Conservation (phyloP, 1,140 invertebrate species). For the Cryptotermes secundus region DNA sequence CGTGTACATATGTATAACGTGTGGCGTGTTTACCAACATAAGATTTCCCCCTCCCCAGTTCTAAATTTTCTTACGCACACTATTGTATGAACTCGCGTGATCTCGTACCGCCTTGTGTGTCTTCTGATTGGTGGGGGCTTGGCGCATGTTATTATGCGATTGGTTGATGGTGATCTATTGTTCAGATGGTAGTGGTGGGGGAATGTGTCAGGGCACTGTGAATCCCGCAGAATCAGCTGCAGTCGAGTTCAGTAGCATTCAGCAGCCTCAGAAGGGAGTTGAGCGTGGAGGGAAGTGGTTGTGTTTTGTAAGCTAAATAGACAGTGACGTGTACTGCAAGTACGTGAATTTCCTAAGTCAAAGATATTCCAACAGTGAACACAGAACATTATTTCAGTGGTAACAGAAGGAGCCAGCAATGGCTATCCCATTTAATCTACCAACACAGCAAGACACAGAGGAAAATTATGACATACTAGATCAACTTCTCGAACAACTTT, state of each 20-base stretch:
- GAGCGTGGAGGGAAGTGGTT: neutral
- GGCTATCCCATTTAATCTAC: neutral
- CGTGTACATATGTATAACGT: too few species aligned
- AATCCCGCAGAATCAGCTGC: too few species aligned
- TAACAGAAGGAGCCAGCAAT: neutral
- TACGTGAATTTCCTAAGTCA: neutral
- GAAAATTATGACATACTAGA: neutral
- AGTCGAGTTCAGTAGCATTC: too few species aligned
- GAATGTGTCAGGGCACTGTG: neutral
- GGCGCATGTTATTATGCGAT: neutral
- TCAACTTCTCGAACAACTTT: neutral
- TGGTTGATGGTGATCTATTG: neutral
- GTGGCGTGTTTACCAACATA: too few species aligned
- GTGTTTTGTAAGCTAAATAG: neutral
- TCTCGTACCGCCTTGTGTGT: neutral
- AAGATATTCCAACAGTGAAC: neutral
- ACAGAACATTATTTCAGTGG: neutral
- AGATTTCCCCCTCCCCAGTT: neutral
- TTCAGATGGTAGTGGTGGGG: neutral
- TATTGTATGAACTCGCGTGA: neutral
- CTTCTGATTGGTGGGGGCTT: neutral
- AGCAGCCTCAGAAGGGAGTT: neutral
- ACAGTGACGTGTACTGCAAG: neutral
- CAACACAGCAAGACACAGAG: neutral
- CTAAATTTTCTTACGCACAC: neutral